Conservation (phyloP, 1,140 invertebrate genomes). For the Drosophila willistoni region DNA sequence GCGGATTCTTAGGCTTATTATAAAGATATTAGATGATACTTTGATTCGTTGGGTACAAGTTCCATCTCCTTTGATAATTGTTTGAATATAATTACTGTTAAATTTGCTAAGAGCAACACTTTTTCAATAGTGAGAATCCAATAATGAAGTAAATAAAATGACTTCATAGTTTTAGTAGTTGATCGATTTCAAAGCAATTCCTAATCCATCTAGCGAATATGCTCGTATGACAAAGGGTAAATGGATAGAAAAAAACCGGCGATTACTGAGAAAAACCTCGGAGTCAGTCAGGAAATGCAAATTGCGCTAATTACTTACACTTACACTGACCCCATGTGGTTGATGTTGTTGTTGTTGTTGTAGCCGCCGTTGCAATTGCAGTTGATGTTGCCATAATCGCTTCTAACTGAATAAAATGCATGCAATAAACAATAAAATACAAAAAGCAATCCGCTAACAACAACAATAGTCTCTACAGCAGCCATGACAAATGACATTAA, state of each 20-base stretch:
- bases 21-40: too few species aligned
- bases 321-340: conserved; percentile 39
- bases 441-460: conserved; percentile 51
- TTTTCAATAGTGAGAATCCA: too few species aligned
- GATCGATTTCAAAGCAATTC: too few species aligned
- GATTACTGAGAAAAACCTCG: conserved; percentile 59
- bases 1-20: too few species aligned
- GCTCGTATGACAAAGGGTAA: conserved; percentile 10
- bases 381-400: conserved; percentile 69
- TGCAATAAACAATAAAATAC: conserved; percentile 73
- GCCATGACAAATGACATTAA: conserved; percentile 72
- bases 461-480: conserved; percentile 41
- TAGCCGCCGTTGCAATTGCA: conserved; percentile 28
- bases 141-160: too few species aligned
- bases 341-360: conserved; percentile 15
- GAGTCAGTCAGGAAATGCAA: conserved; percentile 75
- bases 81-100: too few species aligned
- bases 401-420: conserved; percentile 70
- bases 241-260: conserved; percentile 5
- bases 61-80: too few species aligned
- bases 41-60: too few species aligned
- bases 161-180: too few species aligned
- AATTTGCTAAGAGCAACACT: too few species aligned
- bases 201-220: neutral
- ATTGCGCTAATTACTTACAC: conserved; percentile 72